phyloP scores from a whole-genome alignment of 2,888 invertebrate genomes.

The Apamea sordens region DNA sequence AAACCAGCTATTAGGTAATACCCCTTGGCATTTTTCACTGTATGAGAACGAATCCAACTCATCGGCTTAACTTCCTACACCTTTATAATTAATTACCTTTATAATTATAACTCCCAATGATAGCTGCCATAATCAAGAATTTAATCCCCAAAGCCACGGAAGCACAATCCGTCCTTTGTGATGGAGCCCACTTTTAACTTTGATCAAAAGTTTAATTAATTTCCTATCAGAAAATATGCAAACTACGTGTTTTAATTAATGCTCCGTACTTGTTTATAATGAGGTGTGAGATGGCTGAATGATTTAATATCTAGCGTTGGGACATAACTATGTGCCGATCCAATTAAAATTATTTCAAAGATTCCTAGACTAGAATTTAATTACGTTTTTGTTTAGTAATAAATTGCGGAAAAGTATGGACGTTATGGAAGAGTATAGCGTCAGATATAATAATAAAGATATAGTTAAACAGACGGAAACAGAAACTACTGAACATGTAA shows the following conservation, averaged over 20 bases:
- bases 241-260: constrained; percentile 59
- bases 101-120: constrained; percentile 15
- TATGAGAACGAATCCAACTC: background rate
- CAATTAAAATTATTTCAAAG: constrained; percentile 49
- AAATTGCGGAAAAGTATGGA: constrained; percentile 6
- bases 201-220: constrained; percentile 65
- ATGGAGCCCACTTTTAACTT: constrained; percentile 57
- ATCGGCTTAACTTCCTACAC: constrained; percentile 4
- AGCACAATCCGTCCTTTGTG: constrained; percentile 56
- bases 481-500: background rate
- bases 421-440: no score
- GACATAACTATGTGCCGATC: constrained; percentile 1
- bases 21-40: background rate
- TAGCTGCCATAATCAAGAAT: constrained; percentile 49
- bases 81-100: constrained; percentile 31
- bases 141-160: constrained; percentile 37
- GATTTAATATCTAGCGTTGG: constrained; percentile 35
- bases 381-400: constrained; percentile 24
- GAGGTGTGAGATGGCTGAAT: constrained; percentile 49
- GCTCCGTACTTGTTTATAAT: constrained; percentile 57
- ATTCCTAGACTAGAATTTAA: constrained; percentile 26
- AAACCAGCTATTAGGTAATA: background rate
- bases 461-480: background rate
- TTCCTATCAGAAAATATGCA: constrained; percentile 65
- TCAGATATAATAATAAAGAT: background rate